Percentiles rank a stretch among this genome's conserved stretches.
Conservation (phyloP, 2,797 vertebrate genomes). For the Champsocephalus gunnari region DNA sequence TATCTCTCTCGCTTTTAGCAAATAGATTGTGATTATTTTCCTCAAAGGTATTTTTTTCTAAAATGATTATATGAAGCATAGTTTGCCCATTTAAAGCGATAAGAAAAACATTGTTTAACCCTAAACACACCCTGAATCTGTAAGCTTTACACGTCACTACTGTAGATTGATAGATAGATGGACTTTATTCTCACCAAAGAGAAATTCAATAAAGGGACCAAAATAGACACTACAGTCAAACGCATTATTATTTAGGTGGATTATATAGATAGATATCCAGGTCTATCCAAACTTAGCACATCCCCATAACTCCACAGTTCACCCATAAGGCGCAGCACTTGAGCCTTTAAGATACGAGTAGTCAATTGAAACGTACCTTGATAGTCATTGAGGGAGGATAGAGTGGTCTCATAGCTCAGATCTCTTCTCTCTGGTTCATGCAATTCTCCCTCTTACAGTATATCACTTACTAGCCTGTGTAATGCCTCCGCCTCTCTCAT, state of each 20-base stretch:
- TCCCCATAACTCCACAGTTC: slow-evolving; percentile 13
- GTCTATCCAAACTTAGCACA: slow-evolving; percentile 1
- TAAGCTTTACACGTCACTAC: neutral
- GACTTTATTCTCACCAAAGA: no score
- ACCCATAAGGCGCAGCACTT: slow-evolving; percentile 37
- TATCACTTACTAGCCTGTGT: slow-evolving; percentile 50
- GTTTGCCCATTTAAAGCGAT: slow-evolving; percentile 22
- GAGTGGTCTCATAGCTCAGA: slow-evolving; percentile 61
- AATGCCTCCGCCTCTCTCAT: slow-evolving; percentile 33
- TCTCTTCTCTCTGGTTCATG: slow-evolving; percentile 41
- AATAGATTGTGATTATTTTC: slow-evolving; percentile 35
- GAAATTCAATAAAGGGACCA: no score
- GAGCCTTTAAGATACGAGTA: slow-evolving; percentile 44
- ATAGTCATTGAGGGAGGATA: slow-evolving; percentile 57
- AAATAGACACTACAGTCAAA: no score
- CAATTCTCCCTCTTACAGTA: slow-evolving; percentile 44
- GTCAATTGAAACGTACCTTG: slow-evolving; percentile 48
- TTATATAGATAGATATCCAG: no score
- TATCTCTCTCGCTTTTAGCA: no score
- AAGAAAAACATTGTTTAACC: slow-evolving; percentile 19
- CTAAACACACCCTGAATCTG: neutral
- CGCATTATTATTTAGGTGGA: no score
- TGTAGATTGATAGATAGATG: neutral
- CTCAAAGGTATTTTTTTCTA: slow-evolving; percentile 36
- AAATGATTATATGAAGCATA: slow-evolving; percentile 26